Conservation (phyloP, 2,113 vertebrate species). For the Chaetodon auriga region DNA sequence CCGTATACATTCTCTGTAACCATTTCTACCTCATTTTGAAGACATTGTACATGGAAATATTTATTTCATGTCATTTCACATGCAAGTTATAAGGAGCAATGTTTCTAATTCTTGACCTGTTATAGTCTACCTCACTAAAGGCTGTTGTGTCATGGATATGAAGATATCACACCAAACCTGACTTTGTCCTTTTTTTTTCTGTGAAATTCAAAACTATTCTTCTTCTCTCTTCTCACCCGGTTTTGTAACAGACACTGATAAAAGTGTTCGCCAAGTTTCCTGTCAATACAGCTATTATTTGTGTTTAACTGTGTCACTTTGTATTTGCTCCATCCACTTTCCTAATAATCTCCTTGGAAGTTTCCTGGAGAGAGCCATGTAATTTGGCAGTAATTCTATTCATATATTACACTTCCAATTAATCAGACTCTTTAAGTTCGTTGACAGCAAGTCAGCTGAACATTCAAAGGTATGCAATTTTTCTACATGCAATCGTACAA, state of each 20-base stretch:
- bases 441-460: not conserved
- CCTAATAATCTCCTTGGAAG: not conserved
- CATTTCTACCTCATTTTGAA: conserved; percentile 96
- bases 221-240: not conserved
- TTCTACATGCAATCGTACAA: not conserved
- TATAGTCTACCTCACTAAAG: conserved; percentile 93
- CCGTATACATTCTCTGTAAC: conserved; percentile 89
- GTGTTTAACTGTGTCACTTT: not conserved
- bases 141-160: conserved; percentile 92
- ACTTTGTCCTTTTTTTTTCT: conserved; percentile 63
- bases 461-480: not conserved
- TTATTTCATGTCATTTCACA: conserved; percentile 91
- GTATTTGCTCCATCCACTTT: not conserved
- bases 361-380: not conserved
- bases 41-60: conserved; percentile 90
- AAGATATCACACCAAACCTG: conserved; percentile 85
- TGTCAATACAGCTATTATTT: not conserved
- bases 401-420: not conserved
- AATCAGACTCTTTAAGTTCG: not conserved
- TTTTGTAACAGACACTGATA: not conserved
- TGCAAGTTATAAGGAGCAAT: conserved; percentile 75
- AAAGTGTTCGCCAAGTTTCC: not conserved
- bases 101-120: conserved; percentile 85
- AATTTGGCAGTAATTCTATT: not conserved
- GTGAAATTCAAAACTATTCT: not conserved